Evolutionary conservation across 2,797 vertebrate species (phyloP).

Genomic region (Nannoperca obscura): DNA sequence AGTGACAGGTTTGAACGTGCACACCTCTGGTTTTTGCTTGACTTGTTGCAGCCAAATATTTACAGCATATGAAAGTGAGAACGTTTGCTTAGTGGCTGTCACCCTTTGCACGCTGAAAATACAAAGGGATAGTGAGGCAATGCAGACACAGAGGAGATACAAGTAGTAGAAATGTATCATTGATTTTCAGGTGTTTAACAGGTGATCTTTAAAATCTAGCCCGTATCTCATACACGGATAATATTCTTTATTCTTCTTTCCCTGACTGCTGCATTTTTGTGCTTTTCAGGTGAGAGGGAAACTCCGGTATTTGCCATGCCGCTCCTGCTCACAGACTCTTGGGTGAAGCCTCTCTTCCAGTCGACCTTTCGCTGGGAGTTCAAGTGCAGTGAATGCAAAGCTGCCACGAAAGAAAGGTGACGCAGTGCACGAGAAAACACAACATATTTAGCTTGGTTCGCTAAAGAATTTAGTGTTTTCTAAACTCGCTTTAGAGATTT

Average conservation of each 20-base stretch:
- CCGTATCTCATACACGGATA: neutral
- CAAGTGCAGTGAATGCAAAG: slow-evolving; percentile 87
- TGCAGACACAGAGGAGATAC: neutral
- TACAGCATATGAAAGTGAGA: neutral
- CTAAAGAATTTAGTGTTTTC: neutral
- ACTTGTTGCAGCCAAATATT: slow-evolving; percentile 21
- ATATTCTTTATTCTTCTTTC: neutral
- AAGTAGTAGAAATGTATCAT: neutral
- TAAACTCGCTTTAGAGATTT: neutral
- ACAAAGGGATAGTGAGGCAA: neutral
- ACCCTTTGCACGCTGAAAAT: neutral
- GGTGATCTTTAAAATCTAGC: neutral
- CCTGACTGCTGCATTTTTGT: slow-evolving; percentile 21
- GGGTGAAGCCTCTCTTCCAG: slow-evolving; percentile 86
- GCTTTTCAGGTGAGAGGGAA: slow-evolving; percentile 86
- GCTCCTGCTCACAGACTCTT: slow-evolving; percentile 86
- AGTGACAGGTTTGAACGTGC: neutral
- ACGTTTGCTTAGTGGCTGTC: neutral
- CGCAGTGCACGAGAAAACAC: neutral
- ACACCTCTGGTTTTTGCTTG: slow-evolving; percentile 7
- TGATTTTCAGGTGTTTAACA: neutral
- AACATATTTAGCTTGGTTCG: neutral
- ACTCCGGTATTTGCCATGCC: slow-evolving; percentile 93
- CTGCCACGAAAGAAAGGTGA: slow-evolving; percentile 82
- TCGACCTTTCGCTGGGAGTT: slow-evolving; percentile 90